These are phyloP conservation scores for Iselma pallidipennis DNA, from an alignment of 2,888 invertebrate species.

Conservation along the genomic window DNA sequence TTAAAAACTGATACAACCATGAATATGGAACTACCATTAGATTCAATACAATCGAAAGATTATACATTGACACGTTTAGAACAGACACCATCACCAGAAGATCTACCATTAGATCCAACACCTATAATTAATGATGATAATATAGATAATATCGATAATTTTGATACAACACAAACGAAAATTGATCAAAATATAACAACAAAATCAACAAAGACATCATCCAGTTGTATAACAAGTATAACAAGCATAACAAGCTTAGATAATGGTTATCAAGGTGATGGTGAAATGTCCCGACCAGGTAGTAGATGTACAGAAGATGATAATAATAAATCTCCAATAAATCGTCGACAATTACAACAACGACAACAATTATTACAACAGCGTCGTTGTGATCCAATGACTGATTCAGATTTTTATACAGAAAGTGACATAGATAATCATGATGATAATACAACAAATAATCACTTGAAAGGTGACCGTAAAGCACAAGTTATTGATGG, in stretches of 20 bases:
- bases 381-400: constrained; percentile 81
- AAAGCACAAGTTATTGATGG: constrained; percentile 87
- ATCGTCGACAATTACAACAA: constrained; percentile 58
- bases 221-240: constrained; percentile 82
- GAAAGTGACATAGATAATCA: constrained; percentile 89
- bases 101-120: constrained; percentile 77
- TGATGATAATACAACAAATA: constrained; percentile 59
- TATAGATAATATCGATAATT: constrained; percentile 27
- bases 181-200: constrained; percentile 64
- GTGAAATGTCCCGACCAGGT: constrained; percentile 85
- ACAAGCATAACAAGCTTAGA: constrained; percentile 92
- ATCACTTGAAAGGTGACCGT: constrained; percentile 69
- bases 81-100: constrained; percentile 84
- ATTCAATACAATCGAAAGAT: constrained; percentile 51
- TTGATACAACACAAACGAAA: constrained; percentile 58
- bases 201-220: constrained; percentile 68
- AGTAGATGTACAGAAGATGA: constrained; percentile 72
- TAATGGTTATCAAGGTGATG: constrained; percentile 92
- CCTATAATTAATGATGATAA: constrained; percentile 60
- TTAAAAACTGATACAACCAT: constrained; percentile 64
- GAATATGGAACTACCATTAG: constrained; percentile 61
- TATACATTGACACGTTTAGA: constrained; percentile 59
- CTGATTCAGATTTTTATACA: constrained; percentile 89
- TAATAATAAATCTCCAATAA: constrained; percentile 67
- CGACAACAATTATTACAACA: constrained; percentile 60